phyloP scores from a whole-genome alignment of 2,113 vertebrate species.

The Ondatra zibethicus region DNA sequence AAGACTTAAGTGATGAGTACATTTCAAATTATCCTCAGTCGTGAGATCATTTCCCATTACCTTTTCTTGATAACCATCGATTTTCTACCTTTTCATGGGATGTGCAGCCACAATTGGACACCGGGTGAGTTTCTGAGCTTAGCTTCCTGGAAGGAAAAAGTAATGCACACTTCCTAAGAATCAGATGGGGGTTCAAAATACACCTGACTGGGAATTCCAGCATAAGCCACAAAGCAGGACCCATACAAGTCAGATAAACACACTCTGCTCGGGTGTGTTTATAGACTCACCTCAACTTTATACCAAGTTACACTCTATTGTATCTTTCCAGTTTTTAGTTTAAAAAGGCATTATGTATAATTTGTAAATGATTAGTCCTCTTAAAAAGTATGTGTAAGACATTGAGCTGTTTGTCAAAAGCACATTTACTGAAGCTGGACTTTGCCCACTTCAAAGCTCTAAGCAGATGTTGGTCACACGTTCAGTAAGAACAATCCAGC shows the following conservation, averaged over 20 bases:
- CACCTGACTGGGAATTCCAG: background rate
- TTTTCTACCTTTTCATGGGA: constrained; percentile 41
- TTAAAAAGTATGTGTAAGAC: background rate
- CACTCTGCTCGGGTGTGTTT: background rate
- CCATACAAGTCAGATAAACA: background rate
- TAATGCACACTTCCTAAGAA: background rate
- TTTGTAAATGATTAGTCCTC: background rate
- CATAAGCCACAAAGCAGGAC: background rate
- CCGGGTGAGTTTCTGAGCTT: constrained; percentile 1
- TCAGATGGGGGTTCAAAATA: background rate
- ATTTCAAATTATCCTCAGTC: constrained; percentile 43
- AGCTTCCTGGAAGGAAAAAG: constrained; percentile 37
- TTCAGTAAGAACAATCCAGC: background rate
- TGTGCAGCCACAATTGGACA: background rate
- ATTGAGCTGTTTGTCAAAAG: constrained; percentile 14
- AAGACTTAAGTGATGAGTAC: constrained; percentile 4
- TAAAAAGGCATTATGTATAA: background rate
- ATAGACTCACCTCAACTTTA: background rate
- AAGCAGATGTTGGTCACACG: background rate
- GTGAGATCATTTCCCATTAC: constrained; percentile 52
- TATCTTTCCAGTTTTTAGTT: background rate
- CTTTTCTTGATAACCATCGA: background rate
- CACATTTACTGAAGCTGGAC: constrained; percentile 15
- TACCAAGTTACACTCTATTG: background rate
- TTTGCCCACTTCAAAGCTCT: background rate